Base-by-base conservation (phyloP, 2,888 invertebrate genomes). In the Eilema griseolum region DNA sequence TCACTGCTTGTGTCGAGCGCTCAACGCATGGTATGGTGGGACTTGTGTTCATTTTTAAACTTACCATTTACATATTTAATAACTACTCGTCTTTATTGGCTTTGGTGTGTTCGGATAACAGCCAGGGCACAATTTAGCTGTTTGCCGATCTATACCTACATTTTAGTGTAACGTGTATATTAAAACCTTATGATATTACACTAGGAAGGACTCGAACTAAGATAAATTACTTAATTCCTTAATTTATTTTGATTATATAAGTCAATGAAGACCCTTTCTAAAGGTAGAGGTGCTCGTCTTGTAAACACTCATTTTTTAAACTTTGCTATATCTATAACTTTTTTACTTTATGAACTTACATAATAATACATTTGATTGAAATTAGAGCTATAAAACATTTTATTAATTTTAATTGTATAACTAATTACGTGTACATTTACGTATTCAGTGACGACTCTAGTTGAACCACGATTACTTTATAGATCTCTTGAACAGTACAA, bases 11-110 rank as follows among this genome's bases (percentile, higher is more conserved):
- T 65, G 64, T 64, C 28, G 64, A 66, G 62, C 57, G 23, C 61
- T 52, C 60, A 69, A 71, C 60, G 66, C 78, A 75, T 72, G 59
- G 82, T 80, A 82, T 72, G 80, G 80, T 82, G 81, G 82, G 80
- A 77, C 81, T 78, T 64, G 77, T 72, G 67, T 73, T 69, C 71
- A 67, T 68, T 69, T 64, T 61, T 37, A 66, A 61, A 69, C 63
- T 41, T 66, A 24, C 31, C 33, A 64, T 70, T 24, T 31, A 63
- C 61, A 20, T 57, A 59, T 23, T 37, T 64, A 62, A 59, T 26
- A 23, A 52, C 61, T 52, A 52, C 52, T 52, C 16, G 46, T 37
- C 41, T 65, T 46, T 52, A 73, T 63, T 14, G 37, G 69, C 69
- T 75, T 74, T 82, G 80, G 80, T 80, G 80, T 75, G 67, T 79